Evolutionary conservation across 2,888 invertebrate species (phyloP).

Genomic region (Gastracanthus pulcherrimus): DNA sequence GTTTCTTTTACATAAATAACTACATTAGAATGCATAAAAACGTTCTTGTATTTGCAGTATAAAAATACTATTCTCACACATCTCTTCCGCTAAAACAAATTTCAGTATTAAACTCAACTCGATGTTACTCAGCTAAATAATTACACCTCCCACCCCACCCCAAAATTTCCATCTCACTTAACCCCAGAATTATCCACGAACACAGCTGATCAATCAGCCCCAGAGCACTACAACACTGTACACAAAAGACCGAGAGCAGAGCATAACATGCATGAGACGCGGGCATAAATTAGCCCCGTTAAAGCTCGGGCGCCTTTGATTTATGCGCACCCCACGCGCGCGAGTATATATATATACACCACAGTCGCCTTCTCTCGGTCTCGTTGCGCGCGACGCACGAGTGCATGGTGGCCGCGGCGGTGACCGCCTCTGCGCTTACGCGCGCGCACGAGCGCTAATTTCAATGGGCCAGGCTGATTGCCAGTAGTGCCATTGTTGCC

Average conservation of each 20-base stretch:
- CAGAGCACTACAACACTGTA: too few relatives aligned
- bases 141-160: not conserved
- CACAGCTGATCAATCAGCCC: not conserved
- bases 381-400: too few relatives aligned
- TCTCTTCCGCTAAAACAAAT: too few relatives aligned
- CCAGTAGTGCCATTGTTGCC: conserved; percentile 42
- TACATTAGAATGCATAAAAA: too few relatives aligned
- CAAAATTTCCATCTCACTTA: not conserved
- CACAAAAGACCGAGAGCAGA: too few relatives aligned
- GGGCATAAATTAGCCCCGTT: not conserved
- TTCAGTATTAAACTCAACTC: too few relatives aligned
- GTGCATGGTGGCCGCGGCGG: not conserved
- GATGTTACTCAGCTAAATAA: too few relatives aligned
- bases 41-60: too few relatives aligned
- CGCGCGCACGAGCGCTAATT: conserved; percentile 33
- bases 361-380: not conserved
- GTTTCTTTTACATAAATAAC: too few relatives aligned
- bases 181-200: conserved; percentile 8
- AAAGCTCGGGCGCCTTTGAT: conserved; percentile 15
- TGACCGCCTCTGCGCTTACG: conserved; percentile 5
- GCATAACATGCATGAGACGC: too few relatives aligned
- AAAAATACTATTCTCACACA: too few relatives aligned
- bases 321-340: conserved; percentile 2
- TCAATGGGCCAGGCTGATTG: conserved; percentile 28
- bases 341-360: not conserved